Evolutionary conservation across 2,888 invertebrate genomes (phyloP).

Genomic region (Euplexia lucipara): DNA sequence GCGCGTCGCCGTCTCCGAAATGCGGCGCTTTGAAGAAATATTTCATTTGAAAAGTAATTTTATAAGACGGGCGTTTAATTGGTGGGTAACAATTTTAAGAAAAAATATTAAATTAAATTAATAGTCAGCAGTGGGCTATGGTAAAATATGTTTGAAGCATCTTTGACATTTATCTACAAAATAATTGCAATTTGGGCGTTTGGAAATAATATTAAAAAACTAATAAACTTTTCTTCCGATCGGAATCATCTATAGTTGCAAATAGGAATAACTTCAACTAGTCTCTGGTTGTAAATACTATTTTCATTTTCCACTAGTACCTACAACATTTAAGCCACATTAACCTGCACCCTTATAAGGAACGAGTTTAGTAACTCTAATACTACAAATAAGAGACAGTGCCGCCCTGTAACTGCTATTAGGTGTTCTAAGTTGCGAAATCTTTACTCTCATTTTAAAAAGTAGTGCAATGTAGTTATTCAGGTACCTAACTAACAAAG

Average conservation of each 20-base stretch:
- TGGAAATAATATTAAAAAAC: not conserved
- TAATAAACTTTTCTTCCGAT: not conserved
- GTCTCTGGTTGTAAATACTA: not conserved
- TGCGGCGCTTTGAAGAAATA: conserved; percentile 41
- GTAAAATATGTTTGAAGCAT: not conserved
- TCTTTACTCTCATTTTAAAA: conserved; percentile 20
- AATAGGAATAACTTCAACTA: conserved; percentile 5
- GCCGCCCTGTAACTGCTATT: conserved; percentile 22
- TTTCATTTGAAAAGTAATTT: conserved; percentile 39
- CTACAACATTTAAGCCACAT: conserved; percentile 25
- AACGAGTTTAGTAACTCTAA: conserved; percentile 10
- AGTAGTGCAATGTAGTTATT: conserved; percentile 8
- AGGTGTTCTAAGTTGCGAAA: not conserved
- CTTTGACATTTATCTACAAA: conserved; percentile 5
- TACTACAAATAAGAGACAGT: conserved; percentile 25
- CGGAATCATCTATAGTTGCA: not conserved
- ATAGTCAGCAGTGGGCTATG: not conserved
- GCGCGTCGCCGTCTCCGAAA: conserved; percentile 29
- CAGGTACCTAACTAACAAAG: not conserved
- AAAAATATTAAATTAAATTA: conserved; percentile 3
- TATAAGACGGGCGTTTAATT: conserved; percentile 38
- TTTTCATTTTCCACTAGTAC: conserved; percentile 6
- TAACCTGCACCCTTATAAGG: conserved; percentile 26
- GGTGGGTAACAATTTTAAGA: conserved; percentile 8
- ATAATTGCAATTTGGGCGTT: not conserved